These are phyloP conservation scores for Sebastes itinus DNA, from an alignment of 2,797 vertebrate species.

Conservation along the genomic window DNA sequence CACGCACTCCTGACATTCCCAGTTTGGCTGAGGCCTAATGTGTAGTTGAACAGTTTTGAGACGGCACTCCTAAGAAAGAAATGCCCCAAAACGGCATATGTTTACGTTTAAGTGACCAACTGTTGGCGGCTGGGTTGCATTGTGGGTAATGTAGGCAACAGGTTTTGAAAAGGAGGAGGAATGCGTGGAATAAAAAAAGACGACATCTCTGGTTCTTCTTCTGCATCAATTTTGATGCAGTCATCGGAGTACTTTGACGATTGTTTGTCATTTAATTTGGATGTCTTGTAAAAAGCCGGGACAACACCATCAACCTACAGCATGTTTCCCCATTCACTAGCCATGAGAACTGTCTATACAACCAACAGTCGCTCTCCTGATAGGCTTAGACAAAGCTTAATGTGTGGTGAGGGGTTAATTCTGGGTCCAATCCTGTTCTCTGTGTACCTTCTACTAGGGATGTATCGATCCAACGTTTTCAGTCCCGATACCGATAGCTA, in stretches of 20 bases:
- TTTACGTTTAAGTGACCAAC: not conserved
- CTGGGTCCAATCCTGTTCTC: not conserved
- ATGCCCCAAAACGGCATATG: not conserved
- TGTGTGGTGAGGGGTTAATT: not conserved
- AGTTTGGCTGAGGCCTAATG: too few relatives aligned
- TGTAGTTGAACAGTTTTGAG: not conserved
- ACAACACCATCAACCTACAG: not conserved
- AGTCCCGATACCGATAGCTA: too few relatives aligned
- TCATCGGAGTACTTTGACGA: not conserved
- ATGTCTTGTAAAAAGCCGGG: not conserved
- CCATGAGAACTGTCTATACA: not conserved
- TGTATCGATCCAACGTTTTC: too few relatives aligned
- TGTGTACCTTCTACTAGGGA: not conserved
- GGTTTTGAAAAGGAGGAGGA: not conserved
- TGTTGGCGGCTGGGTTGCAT: not conserved
- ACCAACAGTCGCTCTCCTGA: not conserved
- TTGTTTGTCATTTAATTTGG: not conserved
- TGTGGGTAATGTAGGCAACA: not conserved
- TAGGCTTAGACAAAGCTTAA: slow-evolving; percentile 9
- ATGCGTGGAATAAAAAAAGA: not conserved
- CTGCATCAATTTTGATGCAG: not conserved
- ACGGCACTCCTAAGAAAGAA: not conserved
- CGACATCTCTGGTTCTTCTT: not conserved
- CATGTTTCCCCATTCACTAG: not conserved
- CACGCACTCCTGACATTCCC: too few relatives aligned